These are phyloP conservation scores for Phrynocephalus versicolor DNA, from an alignment of 2,113 vertebrate genomes.

Conservation along the genomic window DNA sequence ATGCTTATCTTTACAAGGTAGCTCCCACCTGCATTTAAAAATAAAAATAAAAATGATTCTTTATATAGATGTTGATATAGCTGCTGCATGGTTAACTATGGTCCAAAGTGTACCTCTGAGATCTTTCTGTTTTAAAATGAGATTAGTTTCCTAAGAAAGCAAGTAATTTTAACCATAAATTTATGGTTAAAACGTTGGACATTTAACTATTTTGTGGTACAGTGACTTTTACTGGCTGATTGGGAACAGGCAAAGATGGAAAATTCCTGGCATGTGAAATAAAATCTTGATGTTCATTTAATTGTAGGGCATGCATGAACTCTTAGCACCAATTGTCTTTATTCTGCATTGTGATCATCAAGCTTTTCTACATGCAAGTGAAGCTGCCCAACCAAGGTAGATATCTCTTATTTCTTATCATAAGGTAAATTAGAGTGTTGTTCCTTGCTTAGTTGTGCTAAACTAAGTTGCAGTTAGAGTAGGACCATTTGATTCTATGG, in stretches of 20 bases:
- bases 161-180: constrained; percentile 56
- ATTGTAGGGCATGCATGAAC: constrained; percentile 95
- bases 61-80: constrained; percentile 68
- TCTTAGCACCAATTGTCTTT: constrained; percentile 95
- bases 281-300: constrained; percentile 25
- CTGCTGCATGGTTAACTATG: constrained; percentile 71
- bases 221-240: constrained; percentile 13
- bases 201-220: constrained; percentile 33
- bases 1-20: constrained; percentile 63
- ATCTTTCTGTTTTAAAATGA: constrained; percentile 65
- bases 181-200: constrained; percentile 50
- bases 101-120: constrained; percentile 46
- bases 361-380: constrained; percentile 94
- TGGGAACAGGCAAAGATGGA: constrained; percentile 16
- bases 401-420: constrained; percentile 37
- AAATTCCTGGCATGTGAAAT: not conserved
- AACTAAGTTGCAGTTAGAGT: too few relatives aligned
- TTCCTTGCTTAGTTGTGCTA: too few relatives aligned
- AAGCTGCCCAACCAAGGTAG: constrained; percentile 92
- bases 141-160: constrained; percentile 63
- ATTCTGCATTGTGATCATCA: constrained; percentile 97
- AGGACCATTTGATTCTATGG: too few relatives aligned
- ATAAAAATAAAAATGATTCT: constrained; percentile 75
- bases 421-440: too few relatives aligned
- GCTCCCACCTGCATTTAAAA: constrained; percentile 69